Conservation (phyloP, 2,888 invertebrate species). For the Epistrophe grossulariae region DNA sequence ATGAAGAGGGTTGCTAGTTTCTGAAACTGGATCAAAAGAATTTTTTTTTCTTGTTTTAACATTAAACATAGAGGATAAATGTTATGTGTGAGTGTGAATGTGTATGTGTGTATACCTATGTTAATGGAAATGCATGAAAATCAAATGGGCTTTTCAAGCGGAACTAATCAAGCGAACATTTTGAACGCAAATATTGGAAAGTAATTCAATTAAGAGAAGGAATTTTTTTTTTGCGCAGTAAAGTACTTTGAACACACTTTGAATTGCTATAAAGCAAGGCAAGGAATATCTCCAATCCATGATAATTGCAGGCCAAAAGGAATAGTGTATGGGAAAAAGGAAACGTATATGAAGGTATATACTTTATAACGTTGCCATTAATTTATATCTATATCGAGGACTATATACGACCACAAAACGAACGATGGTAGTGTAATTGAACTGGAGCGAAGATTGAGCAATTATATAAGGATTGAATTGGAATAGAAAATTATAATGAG, state of each 20-base stretch:
- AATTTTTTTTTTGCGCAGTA: neutral
- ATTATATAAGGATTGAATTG: slow-evolving; percentile 13
- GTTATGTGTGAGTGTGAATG: neutral
- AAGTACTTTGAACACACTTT: slow-evolving; percentile 11
- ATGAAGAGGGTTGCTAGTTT: slow-evolving; percentile 10
- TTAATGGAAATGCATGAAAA: no score
- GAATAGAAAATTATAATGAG: slow-evolving; percentile 23
- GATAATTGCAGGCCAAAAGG: neutral
- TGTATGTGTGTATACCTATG: neutral
- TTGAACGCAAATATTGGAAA: slow-evolving; percentile 55
- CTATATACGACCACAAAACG: no score
- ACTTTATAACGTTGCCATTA: neutral
- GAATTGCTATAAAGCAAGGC: neutral
- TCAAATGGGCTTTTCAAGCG: slow-evolving; percentile 23
- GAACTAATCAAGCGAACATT: slow-evolving; percentile 50
- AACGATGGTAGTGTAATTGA: slow-evolving; percentile 1
- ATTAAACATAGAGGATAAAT: neutral
- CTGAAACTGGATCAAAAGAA: slow-evolving; percentile 15
- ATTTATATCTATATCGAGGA: neutral
- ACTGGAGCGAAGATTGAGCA: slow-evolving; percentile 14
- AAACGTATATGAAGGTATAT: neutral
- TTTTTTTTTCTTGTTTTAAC: neutral
- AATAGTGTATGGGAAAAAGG: slow-evolving; percentile 7
- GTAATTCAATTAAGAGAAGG: slow-evolving; percentile 53
- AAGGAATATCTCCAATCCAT: neutral